A percentile compares a stretch with the other conserved stretches of the same genome.
These are phyloP conservation scores for Lochmaea capreae DNA, from an alignment of 2,888 invertebrate genomes.

Conservation along the genomic window DNA sequence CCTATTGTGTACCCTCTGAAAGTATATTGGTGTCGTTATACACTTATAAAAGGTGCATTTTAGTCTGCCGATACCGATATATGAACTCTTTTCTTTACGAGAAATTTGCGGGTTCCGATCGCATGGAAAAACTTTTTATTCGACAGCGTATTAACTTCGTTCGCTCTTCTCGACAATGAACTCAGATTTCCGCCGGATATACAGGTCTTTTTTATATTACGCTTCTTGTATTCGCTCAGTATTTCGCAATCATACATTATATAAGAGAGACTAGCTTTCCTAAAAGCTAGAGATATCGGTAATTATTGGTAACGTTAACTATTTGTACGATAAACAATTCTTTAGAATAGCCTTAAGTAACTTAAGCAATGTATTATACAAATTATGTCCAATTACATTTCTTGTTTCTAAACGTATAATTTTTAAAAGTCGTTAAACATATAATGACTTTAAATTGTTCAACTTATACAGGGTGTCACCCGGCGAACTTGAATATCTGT, in stretches of 20 bases:
- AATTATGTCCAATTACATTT: slow-evolving; percentile 4
- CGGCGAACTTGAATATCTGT: too few relatives aligned
- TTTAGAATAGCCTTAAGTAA: neutral
- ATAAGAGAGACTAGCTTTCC: neutral
- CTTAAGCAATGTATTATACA: slow-evolving; percentile 2
- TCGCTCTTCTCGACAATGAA: slow-evolving; percentile 17
- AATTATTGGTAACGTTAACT: neutral
- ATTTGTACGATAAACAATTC: neutral
- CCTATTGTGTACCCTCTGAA: slow-evolving; percentile 48
- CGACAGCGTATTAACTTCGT: slow-evolving; percentile 6
- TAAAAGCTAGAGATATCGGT: slow-evolving; percentile 3
- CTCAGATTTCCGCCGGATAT: slow-evolving; percentile 25
- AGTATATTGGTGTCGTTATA: slow-evolving; percentile 49
- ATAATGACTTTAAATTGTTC: neutral
- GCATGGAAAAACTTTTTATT: slow-evolving; percentile 11
- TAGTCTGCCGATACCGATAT: slow-evolving; percentile 43
- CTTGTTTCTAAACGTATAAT: neutral
- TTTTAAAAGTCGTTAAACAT: neutral
- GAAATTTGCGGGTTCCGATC: slow-evolving; percentile 12
- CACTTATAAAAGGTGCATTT: slow-evolving; percentile 50
- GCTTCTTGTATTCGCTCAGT: neutral
- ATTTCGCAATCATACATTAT: neutral
- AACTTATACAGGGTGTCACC: neutral
- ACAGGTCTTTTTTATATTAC: slow-evolving; percentile 14
- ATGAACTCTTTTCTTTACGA: slow-evolving; percentile 31